Base-by-base conservation (phyloP, 1,140 invertebrate species). In the Antheraea mylitta region DNA sequence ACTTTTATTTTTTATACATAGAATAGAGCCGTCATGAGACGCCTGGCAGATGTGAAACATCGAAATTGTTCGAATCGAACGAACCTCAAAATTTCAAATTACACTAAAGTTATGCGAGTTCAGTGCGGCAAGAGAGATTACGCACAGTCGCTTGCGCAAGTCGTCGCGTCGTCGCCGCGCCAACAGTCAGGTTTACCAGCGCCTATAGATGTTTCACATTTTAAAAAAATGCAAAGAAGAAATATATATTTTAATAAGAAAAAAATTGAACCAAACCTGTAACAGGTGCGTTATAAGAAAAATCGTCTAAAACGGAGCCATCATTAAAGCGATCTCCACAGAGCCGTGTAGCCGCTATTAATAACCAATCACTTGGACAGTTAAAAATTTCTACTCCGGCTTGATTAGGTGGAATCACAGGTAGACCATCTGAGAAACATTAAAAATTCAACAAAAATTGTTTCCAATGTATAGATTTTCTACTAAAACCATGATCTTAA, bases 291-390 rank as follows among this genome's bases (percentile, higher is more conserved):
- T 96, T 94, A 60, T 93, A 83, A 30, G 93, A 94, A 75, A 95
- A 95, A 78, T 96, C 93, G 38, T 94, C 92, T 42, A 92, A 84
- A 3, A 93, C 77, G 2, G 93, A 92, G 13, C 94, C 95, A 82
- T 96, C 96, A 78, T 96, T 96, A 3, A 97, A 90, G n/a, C 94
- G 91, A 65, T 96, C 95, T 0, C 96, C 96, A 77, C 96, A 96
- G 7, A 96, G 86, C 69, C 96, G 90, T 10, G 94, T 93, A 16
- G 95, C 95, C 70, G 95, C 94, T 64, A 96, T 90, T 0, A 95
- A 85, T 30, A 97, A 91, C 82, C 94, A 97, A 78, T 96, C 96
- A 66, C 94, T 94, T 0, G 95, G 95, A 78, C 96, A 96, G 79
- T 96, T 95, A 73, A 94, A 93, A 66, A 95, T 93, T 65, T 96